These are phyloP conservation scores for Lithophane socia DNA, from an alignment of 2,888 invertebrate genomes.

Conservation along the genomic window DNA sequence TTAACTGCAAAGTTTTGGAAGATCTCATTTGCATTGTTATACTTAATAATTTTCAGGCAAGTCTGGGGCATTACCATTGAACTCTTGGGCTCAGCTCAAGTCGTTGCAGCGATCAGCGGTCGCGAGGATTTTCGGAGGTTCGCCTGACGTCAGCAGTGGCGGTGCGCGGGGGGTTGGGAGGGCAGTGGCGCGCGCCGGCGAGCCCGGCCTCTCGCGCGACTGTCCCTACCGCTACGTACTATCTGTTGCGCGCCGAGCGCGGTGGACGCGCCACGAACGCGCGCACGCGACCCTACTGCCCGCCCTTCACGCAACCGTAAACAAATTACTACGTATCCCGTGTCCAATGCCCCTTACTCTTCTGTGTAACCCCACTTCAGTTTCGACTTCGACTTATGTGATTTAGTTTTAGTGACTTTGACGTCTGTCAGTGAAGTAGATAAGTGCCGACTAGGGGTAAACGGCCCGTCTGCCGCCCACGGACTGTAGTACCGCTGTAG, in stretches of 20 bases:
- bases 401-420: conserved; percentile 72
- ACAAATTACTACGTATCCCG: conserved; percentile 80
- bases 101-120: conserved; percentile 79
- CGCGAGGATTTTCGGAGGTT: conserved; percentile 83
- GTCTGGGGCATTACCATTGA: conserved; percentile 64
- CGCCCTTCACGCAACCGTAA: conserved; percentile 80
- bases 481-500: conserved; percentile 84
- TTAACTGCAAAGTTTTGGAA: conserved; percentile 34
- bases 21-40: conserved; percentile 61
- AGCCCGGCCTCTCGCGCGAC: conserved; percentile 68
- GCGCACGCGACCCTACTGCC: conserved; percentile 74
- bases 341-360: conserved; percentile 64
- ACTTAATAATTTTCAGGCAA: conserved; percentile 55
- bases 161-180: conserved; percentile 64
- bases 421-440: conserved; percentile 73
- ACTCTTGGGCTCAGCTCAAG: conserved; percentile 71
- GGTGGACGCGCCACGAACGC: conserved; percentile 79
- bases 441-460: conserved; percentile 77
- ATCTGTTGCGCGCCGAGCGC: conserved; percentile 88
- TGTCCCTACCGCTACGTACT: conserved; percentile 78
- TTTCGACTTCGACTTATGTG: conserved; percentile 66
- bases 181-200: conserved; percentile 80
- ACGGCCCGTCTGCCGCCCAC: conserved; percentile 83
- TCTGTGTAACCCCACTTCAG: conserved; percentile 63
- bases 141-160: conserved; percentile 86